Conservation (phyloP, 2,797 vertebrate genomes). For the Bovichtus diacanthus region DNA sequence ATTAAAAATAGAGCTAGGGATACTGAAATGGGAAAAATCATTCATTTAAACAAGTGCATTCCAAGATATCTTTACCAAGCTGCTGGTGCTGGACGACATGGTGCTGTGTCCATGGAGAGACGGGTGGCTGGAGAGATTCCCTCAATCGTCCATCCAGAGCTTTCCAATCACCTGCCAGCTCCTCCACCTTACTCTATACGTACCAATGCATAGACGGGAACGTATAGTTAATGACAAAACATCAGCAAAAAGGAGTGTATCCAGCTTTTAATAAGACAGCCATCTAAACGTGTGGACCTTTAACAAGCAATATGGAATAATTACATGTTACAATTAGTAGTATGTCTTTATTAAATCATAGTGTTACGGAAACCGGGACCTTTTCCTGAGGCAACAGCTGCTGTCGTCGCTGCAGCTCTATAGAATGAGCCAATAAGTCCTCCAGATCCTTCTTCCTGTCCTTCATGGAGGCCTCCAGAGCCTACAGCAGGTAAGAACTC, state of each 20-base stretch:
- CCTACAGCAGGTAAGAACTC: slow-evolving; percentile 57
- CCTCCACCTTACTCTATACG: slow-evolving; percentile 82
- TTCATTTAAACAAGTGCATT: not conserved
- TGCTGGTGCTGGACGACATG: slow-evolving; percentile 79
- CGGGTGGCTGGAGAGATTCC: slow-evolving; percentile 75
- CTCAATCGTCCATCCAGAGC: slow-evolving; percentile 80
- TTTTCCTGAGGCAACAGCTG: slow-evolving; percentile 86
- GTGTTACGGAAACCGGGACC: slow-evolving; percentile 64
- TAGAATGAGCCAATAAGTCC: slow-evolving; percentile 83
- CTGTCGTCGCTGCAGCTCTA: slow-evolving; percentile 85
- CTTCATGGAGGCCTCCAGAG: slow-evolving; percentile 82
- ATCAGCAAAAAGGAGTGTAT: slow-evolving; percentile 3
- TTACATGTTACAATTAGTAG: slow-evolving; percentile 29
- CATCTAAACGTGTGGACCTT: slow-evolving; percentile 26
- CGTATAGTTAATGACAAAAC: slow-evolving; percentile 20
- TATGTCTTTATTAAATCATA: slow-evolving; percentile 30
- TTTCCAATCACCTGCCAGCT: slow-evolving; percentile 87
- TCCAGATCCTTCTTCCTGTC: slow-evolving; percentile 86
- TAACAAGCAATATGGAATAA: slow-evolving; percentile 25
- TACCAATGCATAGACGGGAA: slow-evolving; percentile 12
- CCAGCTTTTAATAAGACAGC: slow-evolving; percentile 26
- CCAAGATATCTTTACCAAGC: slow-evolving; percentile 67
- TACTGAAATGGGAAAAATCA: not conserved
- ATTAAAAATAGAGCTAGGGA: not conserved
- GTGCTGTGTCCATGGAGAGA: slow-evolving; percentile 80